Percentiles rank a stretch among this genome's conserved stretches.
Evolutionary conservation across 2,797 vertebrate species (phyloP).

Genomic region (Petrocephalus schoutedeni): DNA sequence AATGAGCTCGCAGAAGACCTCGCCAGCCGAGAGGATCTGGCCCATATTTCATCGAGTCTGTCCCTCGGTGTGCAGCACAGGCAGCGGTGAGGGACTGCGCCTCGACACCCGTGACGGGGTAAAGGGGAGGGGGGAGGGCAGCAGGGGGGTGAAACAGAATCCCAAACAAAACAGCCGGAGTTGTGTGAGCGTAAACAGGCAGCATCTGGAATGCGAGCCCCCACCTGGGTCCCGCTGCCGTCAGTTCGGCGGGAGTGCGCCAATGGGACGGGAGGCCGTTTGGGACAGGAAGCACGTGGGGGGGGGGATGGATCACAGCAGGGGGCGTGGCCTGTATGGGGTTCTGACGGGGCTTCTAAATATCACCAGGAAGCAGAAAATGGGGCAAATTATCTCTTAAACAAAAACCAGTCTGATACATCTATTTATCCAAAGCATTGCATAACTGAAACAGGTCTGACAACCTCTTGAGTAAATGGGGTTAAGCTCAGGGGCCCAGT

Average conservation of each 20-base stretch:
- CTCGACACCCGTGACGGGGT: conserved; percentile 39
- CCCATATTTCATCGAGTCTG: conserved; percentile 47
- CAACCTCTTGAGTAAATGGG: not conserved
- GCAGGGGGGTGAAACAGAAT: conserved; percentile 44
- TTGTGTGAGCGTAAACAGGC: conserved; percentile 25
- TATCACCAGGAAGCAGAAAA: not conserved
- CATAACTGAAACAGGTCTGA: not conserved
- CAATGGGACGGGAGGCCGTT: conserved; percentile 12
- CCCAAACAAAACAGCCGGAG: conserved; percentile 37
- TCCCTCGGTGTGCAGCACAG: conserved; percentile 38
- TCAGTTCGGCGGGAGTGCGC: conserved; percentile 24
- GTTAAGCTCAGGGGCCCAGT: not conserved
- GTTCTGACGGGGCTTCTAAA: not conserved
- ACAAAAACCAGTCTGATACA: not conserved
- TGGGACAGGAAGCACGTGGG: conserved; percentile 10
- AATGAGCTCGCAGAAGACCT: conserved; percentile 34
- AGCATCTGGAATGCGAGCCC: conserved; percentile 42
- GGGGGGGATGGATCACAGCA: not conserved
- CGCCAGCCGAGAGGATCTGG: conserved; percentile 31
- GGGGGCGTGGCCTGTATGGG: not conserved
- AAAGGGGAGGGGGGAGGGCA: not conserved
- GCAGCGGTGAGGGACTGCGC: conserved; percentile 43
- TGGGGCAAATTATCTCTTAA: not conserved
- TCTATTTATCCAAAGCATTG: not conserved
- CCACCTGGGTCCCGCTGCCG: conserved; percentile 12